phyloP scores from a whole-genome alignment of 1,140 invertebrate genomes.

The Orussus abietinus region DNA sequence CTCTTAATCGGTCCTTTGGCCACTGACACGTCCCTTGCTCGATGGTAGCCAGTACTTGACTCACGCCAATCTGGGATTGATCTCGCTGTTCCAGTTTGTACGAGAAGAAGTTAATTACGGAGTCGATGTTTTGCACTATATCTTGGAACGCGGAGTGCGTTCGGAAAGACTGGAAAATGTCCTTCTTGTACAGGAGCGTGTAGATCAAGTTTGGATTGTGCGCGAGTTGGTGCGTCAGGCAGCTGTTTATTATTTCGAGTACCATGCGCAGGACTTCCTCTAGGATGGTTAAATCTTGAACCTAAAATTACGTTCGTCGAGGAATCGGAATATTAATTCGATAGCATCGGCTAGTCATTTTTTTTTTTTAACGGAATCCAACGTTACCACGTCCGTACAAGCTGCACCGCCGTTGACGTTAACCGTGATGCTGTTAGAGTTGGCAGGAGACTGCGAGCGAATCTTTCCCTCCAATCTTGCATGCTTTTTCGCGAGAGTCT shows the following conservation, averaged over 20 bases:
- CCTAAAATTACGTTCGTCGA: too few relatives aligned
- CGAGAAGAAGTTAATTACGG: constrained; percentile 86
- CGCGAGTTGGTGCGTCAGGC: constrained; percentile 79
- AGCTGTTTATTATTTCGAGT: constrained; percentile 94
- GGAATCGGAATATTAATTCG: constrained; percentile 35
- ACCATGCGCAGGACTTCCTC: constrained; percentile 97
- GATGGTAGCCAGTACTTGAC: constrained; percentile 81
- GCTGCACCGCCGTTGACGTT: constrained; percentile 39
- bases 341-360: constrained; percentile 12
- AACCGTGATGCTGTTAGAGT: constrained; percentile 21
- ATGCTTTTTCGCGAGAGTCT: constrained; percentile 80
- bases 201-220: constrained; percentile 96
- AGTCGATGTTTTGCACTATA: constrained; percentile 94
- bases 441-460: constrained; percentile 24
- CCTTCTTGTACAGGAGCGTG: constrained; percentile 89
- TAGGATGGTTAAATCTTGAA: constrained; percentile 88
- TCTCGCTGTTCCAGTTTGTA: constrained; percentile 67
- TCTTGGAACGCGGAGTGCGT: constrained; percentile 90
- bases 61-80: constrained; percentile 71
- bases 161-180: constrained; percentile 84
- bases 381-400: constrained; percentile 42
- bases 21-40: constrained; percentile 83
- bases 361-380: constrained; percentile 7
- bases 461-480: constrained; percentile 58
- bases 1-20: constrained; percentile 87